These are phyloP conservation scores for Hydropsyche betteni DNA, from an alignment of 2,888 invertebrate species.

Conservation along the genomic window DNA sequence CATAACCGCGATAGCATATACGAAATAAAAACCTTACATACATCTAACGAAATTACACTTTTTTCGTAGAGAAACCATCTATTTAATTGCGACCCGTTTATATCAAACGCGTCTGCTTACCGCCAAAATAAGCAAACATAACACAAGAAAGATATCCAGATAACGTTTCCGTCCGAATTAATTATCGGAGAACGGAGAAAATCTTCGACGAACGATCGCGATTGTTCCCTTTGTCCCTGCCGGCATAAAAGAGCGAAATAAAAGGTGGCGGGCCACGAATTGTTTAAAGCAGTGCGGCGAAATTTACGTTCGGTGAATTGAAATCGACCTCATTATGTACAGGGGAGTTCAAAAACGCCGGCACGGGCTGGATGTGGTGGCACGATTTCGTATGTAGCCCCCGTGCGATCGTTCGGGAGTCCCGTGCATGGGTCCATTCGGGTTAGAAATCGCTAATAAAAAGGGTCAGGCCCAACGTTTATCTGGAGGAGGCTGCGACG, in stretches of 20 bases:
- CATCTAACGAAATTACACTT: too few relatives aligned
- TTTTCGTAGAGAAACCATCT: too few relatives aligned
- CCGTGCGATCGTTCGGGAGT: conserved; percentile 40
- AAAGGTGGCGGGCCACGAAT: conserved; percentile 42
- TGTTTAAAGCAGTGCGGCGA: conserved; percentile 51
- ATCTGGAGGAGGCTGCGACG: conserved; percentile 26
- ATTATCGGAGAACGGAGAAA: neutral
- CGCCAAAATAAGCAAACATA: too few relatives aligned
- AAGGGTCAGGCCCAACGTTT: conserved; percentile 45
- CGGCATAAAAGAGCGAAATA: conserved; percentile 23
- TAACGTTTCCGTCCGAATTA: too few relatives aligned
- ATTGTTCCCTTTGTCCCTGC: conserved; percentile 10
- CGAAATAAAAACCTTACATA: too few relatives aligned
- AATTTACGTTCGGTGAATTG: conserved; percentile 50
- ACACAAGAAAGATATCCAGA: too few relatives aligned
- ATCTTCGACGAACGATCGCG: conserved; percentile 15
- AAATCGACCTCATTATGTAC: conserved; percentile 50
- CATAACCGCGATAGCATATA: too few relatives aligned
- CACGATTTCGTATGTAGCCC: conserved; percentile 37
- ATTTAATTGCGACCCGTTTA: too few relatives aligned
- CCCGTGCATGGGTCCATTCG: conserved; percentile 43
- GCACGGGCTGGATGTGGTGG: neutral
- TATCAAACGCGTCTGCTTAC: too few relatives aligned
- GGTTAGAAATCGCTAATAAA: conserved; percentile 48
- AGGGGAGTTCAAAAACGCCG: neutral